Base-by-base conservation (phyloP, 2,113 vertebrate species). In the Epinephelus cyanopodus region DNA sequence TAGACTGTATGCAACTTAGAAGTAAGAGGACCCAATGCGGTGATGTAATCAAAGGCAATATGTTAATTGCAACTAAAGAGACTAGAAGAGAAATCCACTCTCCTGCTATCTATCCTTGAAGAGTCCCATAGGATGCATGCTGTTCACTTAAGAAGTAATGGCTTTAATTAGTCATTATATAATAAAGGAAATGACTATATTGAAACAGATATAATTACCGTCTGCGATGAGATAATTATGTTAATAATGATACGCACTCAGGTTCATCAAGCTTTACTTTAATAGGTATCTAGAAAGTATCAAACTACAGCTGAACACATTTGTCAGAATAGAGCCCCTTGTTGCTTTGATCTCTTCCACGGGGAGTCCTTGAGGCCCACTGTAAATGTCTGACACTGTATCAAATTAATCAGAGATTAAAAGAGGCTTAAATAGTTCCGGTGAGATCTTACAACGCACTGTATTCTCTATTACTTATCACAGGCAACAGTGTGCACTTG, bases 151-250 rank as follows among this genome's bases (percentile, higher is more conserved):
- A 88, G 75, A 82, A 78, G 74, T 87, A 87, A 82, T 77, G 27
- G 39, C 61, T 91, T 89, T 85, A 94, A 93, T 91, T 81, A 87
- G 60, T 76, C 70, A 78, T 80, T 74, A 50, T 66, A 81, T 85
- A 74, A 81, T 69, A 73, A 74, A 70, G 58, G 54, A 52, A 87
- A 72, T 37, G 39, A 63, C 81, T 78, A 11, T 84, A 82, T 77
- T 78, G 57, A 84, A 92, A 76, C 33, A 42, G 69, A 85, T 78
- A 69, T 73, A 85, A 90, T 90, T 85, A 79, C 76, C 68, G 61
- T 80, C 69, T 77, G 81, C 53, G 54, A 11, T 81, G 50, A 84
- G 66, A 75, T 81, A 77, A 82, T 88, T 71, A 84, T 78, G 77
- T 67, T 89, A 82, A 90, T 85, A 83, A 76, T 63, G 12, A 15